These are phyloP conservation scores for Fistularia commersonii DNA, from an alignment of 2,797 vertebrate species.

Conservation along the genomic window DNA sequence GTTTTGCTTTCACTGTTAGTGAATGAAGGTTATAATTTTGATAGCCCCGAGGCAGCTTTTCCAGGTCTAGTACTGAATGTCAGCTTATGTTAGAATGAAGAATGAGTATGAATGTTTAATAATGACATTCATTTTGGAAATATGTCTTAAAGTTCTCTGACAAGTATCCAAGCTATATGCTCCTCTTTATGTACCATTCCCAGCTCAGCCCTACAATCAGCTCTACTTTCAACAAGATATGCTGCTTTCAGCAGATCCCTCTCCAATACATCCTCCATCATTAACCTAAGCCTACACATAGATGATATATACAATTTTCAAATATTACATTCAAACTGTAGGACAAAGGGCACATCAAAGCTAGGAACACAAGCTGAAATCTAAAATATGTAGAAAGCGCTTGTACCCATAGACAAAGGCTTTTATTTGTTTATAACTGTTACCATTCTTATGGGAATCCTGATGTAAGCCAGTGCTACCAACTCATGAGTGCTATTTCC, in stretches of 20 bases:
- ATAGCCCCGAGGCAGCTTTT: conserved; percentile 10
- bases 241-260: conserved; percentile 14
- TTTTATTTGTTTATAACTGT: conserved; percentile 12
- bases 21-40: conserved; percentile 17
- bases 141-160: background rate
- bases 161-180: background rate
- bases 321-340: conserved; percentile 7
- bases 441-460: conserved; percentile 3
- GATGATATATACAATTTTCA: conserved; percentile 10
- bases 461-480: conserved; percentile 5
- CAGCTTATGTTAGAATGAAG: conserved; percentile 1
- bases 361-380: conserved; percentile 8
- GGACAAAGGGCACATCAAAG: conserved; percentile 1
- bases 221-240: conserved; percentile 12
- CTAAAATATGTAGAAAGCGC: background rate
- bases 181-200: conserved; percentile 7
- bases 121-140: too few species aligned
- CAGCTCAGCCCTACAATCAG: background rate
- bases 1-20: conserved; percentile 7
- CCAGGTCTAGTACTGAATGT: conserved; percentile 1
- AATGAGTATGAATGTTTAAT: too few species aligned
- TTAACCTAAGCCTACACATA: conserved; percentile 23
- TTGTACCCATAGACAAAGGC: conserved; percentile 1
- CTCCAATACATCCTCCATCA: conserved; percentile 12
- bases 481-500: background rate